phyloP scores from a whole-genome alignment of 2,113 vertebrate genomes.

The Actenoides lindsayi region DNA sequence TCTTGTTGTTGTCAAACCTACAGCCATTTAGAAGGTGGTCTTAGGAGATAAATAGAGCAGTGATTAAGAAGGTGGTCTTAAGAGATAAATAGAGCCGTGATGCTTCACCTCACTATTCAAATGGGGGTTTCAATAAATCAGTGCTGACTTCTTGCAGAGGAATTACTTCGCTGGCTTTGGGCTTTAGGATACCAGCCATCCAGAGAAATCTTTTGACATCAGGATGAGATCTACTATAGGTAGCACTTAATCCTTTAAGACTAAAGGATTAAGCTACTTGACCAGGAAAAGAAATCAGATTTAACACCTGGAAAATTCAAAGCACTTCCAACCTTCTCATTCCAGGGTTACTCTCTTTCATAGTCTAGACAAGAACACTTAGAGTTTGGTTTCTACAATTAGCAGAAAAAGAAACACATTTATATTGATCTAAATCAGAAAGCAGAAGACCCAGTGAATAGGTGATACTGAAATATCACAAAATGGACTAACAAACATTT shows the following conservation, averaged over 20 bases:
- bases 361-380: neutral
- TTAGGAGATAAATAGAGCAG: conserved; percentile 42
- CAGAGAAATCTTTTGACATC: conserved; percentile 69
- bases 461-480: neutral
- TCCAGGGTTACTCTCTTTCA: neutral
- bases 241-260: conserved; percentile 69
- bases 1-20: conserved; percentile 4
- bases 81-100: conserved; percentile 50
- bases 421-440: neutral
- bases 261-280: conserved; percentile 50
- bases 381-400: neutral
- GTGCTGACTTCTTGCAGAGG: conserved; percentile 1
- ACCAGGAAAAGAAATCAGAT: conserved; percentile 63
- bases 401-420: neutral
- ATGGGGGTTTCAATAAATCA: conserved; percentile 48
- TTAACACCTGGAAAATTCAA: conserved; percentile 51
- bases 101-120: conserved; percentile 49
- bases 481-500: neutral
- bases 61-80: conserved; percentile 44
- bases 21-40: conserved; percentile 40
- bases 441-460: neutral
- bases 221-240: conserved; percentile 55
- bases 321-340: conserved; percentile 16
- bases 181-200: conserved; percentile 47
- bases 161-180: conserved; percentile 42